phyloP scores from a whole-genome alignment of 2,888 invertebrate species.

The Eupeodes latifasciatus region DNA sequence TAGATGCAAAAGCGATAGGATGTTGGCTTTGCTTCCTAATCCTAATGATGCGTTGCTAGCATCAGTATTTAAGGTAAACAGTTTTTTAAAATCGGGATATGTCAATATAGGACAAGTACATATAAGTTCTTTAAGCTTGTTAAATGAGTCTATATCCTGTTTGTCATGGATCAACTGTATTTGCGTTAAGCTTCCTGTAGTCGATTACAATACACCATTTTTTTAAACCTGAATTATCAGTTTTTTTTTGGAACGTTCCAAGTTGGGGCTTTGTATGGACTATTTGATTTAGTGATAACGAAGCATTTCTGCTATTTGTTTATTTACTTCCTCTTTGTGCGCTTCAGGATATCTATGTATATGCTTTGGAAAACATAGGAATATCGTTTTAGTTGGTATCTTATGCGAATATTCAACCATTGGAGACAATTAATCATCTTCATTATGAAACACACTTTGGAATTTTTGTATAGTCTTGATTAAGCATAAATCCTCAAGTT shows the following conservation, averaged over 20 bases:
- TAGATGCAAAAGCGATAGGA: conserved; percentile 22
- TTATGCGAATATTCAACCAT: not conserved
- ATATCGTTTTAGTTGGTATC: not conserved
- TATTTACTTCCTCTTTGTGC: not conserved
- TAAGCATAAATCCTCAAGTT: not conserved
- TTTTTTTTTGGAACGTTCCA: not conserved
- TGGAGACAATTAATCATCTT: not conserved
- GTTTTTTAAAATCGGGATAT: conserved; percentile 44
- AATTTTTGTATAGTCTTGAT: not conserved
- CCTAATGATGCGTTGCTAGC: not conserved
- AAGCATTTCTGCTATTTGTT: conserved; percentile 49
- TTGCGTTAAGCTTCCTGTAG: conserved; percentile 18
- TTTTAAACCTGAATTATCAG: conserved; percentile 23
- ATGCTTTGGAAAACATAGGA: not conserved
- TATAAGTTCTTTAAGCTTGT: conserved; percentile 50
- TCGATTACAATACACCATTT: conserved; percentile 16
- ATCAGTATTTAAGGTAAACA: conserved; percentile 7
- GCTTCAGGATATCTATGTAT: not conserved
- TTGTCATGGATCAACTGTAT: conserved; percentile 45
- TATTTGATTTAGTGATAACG: conserved; percentile 11
- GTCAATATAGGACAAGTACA: conserved; percentile 39
- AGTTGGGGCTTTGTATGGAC: conserved; percentile 34
- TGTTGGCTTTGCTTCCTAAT: conserved; percentile 14
- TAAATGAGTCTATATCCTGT: conserved; percentile 44
- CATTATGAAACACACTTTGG: not conserved